Percentiles rank a stretch among this genome's conserved stretches.
Evolutionary conservation across 2,113 vertebrate genomes (phyloP).

Genomic region (Rhegmatorhina hoffmannsi): DNA sequence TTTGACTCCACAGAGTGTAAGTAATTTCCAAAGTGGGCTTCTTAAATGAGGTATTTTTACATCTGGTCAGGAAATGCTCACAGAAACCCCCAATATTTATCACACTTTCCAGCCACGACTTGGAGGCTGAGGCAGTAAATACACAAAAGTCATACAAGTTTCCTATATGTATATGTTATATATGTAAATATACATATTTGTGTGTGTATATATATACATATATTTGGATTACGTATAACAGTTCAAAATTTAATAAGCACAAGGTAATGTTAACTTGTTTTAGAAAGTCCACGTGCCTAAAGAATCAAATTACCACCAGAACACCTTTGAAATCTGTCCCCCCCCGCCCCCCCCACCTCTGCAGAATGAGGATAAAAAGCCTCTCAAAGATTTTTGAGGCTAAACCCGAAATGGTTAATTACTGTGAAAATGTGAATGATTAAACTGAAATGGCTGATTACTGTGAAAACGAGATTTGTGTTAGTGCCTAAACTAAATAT

Average conservation of each 20-base stretch:
- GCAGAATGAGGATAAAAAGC: neutral
- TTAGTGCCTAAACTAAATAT: neutral
- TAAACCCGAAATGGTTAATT: neutral
- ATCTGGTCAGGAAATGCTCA: neutral
- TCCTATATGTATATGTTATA: no score
- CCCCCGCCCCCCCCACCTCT: neutral
- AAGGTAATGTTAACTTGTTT: no score
- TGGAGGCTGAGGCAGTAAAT: neutral
- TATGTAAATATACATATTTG: no score
- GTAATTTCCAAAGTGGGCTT: neutral
- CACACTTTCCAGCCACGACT: neutral
- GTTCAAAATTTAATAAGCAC: no score
- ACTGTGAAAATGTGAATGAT: neutral
- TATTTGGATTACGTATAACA: no score
- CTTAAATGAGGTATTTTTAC: neutral
- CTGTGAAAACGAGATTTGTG: neutral
- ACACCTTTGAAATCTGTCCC: neutral
- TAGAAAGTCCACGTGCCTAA: neutral
- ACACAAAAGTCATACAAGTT: neutral
- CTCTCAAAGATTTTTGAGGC: neutral
- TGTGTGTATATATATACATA: no score
- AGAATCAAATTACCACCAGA: neutral
- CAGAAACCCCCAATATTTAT: neutral
- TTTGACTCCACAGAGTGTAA: neutral
- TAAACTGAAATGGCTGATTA: neutral